Base-by-base conservation (phyloP, 2,797 vertebrate genomes). In the Pelochelys cantorii region DNA sequence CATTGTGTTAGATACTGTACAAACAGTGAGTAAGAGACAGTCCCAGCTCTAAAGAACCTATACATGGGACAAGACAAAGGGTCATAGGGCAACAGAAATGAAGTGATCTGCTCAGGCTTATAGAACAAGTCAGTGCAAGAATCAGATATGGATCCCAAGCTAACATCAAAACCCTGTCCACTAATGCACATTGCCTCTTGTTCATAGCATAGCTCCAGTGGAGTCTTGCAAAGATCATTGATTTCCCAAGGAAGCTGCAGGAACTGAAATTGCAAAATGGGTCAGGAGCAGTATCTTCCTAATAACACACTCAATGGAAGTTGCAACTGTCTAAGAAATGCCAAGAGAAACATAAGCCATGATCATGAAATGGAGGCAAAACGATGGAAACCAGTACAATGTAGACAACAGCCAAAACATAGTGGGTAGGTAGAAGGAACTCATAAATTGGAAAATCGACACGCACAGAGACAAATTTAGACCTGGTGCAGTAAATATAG, bases 401-500 rank as follows among this genome's bases (percentile, higher is more conserved):
- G 79, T 55, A 86, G n/a, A 54, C 14, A 81, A 34, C 88, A n/a
- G 7, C 23, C 75, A 4, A 57, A 80, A 11, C 34, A 29, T 27
- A 78, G 11, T 29, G 55, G 42, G 17, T 17, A 1, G 11, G 7
- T 79, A 54, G 74, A 59, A 59, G 37, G 52, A 25, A 14, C 5
- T 48, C 31, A 18, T 20, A 11, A 60, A 15, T 29, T 77, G 57
- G 18, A 18, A 85, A 48, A 6, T 71, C n/a, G 42, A 5, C 1
- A 3, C 42, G 42, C 22, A 79, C 18, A 83, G 20, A 27, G 42
- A 27, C 29, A 81, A 71, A 78, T 55, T 87, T 20, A 54, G 65
- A 22, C 65, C 42, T 85, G n/a, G 4, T 20, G 31, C 0, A 3
- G 17, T 6, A 60, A 5, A 0, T 12, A 54, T 59, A 94, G 29